These are phyloP conservation scores for Plagiodera versicolora DNA, from an alignment of 2,888 invertebrate genomes.

Conservation along the genomic window DNA sequence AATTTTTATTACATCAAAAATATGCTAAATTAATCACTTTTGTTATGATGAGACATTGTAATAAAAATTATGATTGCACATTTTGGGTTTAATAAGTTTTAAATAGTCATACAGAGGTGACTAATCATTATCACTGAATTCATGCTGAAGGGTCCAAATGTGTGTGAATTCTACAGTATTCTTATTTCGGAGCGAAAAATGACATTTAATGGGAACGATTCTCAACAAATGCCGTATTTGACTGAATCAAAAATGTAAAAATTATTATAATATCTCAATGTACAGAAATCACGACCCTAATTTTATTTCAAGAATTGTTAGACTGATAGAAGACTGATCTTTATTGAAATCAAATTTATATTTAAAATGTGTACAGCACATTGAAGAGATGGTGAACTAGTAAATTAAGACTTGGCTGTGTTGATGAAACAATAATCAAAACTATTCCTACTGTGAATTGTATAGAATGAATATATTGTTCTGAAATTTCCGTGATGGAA, in stretches of 20 bases:
- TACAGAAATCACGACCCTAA: not conserved
- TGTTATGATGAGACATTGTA: no score
- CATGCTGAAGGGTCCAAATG: not conserved
- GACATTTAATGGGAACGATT: not conserved
- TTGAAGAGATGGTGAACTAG: not conserved
- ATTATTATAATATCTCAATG: not conserved
- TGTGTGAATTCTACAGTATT: not conserved
- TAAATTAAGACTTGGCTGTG: conserved; percentile 1
- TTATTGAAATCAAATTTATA: not conserved
- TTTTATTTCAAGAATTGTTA: not conserved
- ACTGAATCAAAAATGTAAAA: not conserved
- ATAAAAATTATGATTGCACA: no score
- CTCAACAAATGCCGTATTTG: not conserved
- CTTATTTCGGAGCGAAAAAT: not conserved
- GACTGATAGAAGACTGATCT: not conserved
- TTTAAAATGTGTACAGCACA: not conserved
- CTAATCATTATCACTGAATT: no score
- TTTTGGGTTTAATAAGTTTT: no score
- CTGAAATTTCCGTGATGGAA: not conserved
- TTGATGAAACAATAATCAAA: not conserved
- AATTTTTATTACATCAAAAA: no score
- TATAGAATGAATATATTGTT: not conserved
- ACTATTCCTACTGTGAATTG: not conserved
- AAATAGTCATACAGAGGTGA: no score
- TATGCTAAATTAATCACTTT: no score